These are phyloP conservation scores for Diabrotica virgifera DNA, from an alignment of 1,140 invertebrate species.

Conservation along the genomic window DNA sequence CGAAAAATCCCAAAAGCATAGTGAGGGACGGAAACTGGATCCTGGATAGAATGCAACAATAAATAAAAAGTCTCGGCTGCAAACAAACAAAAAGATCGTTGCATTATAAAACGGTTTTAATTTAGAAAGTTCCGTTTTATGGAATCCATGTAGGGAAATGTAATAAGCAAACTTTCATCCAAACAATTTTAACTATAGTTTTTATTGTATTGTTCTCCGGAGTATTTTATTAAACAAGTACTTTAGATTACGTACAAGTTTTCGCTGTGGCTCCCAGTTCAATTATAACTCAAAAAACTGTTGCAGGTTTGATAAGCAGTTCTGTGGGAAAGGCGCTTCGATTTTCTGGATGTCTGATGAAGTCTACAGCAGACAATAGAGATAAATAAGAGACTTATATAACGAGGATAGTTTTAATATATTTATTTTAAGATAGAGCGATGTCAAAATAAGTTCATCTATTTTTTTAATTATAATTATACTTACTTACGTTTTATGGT, in stretches of 20 bases:
- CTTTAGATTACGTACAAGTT: slow-evolving; percentile 27
- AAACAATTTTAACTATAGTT: slow-evolving; percentile 31
- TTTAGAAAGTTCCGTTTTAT: slow-evolving; percentile 29
- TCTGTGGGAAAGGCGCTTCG: background rate
- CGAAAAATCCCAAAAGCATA: too few species aligned
- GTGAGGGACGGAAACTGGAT: too few species aligned
- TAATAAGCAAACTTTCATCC: slow-evolving; percentile 32
- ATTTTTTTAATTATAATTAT: too few species aligned
- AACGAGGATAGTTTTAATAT: too few species aligned
- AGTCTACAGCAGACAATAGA: too few species aligned
- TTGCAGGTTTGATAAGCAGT: background rate
- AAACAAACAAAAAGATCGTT: slow-evolving; percentile 16
- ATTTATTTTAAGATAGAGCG: too few species aligned
- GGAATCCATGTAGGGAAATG: slow-evolving; percentile 27
- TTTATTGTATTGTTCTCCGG: slow-evolving; percentile 31
- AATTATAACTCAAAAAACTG: slow-evolving; percentile 15
- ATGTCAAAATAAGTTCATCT: too few species aligned
- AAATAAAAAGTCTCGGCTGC: slow-evolving; percentile 5
- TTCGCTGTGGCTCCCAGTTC: slow-evolving; percentile 15
- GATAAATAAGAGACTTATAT: too few species aligned
- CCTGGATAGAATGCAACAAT: background rate
- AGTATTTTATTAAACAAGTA: slow-evolving; percentile 30
- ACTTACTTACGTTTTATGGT: too few species aligned
- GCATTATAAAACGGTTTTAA: slow-evolving; percentile 27
- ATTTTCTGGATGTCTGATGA: too few species aligned